phyloP scores from a whole-genome alignment of 2,113 vertebrate species.

The Mesembrinibis cayennensis region DNA sequence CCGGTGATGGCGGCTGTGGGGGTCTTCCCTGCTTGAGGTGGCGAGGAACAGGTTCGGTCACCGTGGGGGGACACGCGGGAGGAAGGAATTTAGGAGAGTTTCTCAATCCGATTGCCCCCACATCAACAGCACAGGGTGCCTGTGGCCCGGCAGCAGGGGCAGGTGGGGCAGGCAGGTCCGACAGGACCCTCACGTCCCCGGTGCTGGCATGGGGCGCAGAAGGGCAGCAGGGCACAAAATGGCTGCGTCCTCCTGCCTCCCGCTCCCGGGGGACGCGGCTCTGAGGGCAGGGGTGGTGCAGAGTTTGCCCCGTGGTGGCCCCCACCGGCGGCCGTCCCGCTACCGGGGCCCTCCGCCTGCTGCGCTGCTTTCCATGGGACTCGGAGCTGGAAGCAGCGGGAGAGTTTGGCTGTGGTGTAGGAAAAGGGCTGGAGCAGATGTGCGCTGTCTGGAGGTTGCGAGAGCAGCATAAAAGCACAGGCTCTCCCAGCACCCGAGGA shows the following conservation, averaged over 20 bases:
- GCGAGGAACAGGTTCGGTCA: fast-evolving
- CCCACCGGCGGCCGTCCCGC: fast-evolving
- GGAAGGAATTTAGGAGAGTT: not conserved
- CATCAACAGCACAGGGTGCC: not conserved
- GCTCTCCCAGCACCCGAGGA: not conserved
- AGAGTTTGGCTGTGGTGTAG: not conserved
- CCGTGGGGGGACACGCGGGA: not conserved
- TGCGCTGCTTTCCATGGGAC: not conserved
- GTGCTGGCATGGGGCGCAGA: not conserved
- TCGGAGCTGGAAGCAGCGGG: not conserved
- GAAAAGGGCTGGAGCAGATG: constrained; percentile 2
- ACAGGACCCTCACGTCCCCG: not conserved
- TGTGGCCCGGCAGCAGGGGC: fast-evolving
- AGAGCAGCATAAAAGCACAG: not conserved
- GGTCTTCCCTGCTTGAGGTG: not conserved
- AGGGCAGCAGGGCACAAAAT: not conserved
- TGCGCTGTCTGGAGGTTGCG: not conserved
- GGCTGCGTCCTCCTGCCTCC: not conserved
- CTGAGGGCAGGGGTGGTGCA: not conserved
- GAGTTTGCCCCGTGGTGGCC: not conserved
- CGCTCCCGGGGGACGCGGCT: fast-evolving
- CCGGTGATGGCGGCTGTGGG: fast-evolving
- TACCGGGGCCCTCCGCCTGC: not conserved
- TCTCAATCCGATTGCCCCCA: fast-evolving
- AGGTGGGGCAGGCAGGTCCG: not conserved